Percentiles rank a stretch among this genome's conserved stretches.
Evolutionary conservation across 2,888 invertebrate species (phyloP).

Genomic region (Argynnis bischoffii): DNA sequence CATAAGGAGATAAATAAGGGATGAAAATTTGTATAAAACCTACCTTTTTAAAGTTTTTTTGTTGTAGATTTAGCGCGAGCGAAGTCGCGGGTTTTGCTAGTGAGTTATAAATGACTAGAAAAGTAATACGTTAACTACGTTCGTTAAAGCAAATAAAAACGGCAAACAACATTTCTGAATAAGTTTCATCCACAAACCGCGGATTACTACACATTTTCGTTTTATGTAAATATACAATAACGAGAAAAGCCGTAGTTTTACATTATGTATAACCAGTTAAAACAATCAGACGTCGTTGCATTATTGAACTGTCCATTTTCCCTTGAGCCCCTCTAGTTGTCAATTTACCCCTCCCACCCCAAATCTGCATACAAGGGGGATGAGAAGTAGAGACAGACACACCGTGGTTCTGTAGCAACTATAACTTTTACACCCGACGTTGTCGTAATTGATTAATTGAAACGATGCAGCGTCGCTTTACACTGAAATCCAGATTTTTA

Average conservation of each 20-base stretch:
- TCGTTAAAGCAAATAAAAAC: too few relatives aligned
- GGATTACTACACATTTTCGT: background rate
- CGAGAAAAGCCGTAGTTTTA: constrained; percentile 24
- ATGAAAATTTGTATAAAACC: too few relatives aligned
- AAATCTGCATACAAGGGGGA: constrained; percentile 27
- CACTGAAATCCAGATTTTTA: constrained; percentile 44
- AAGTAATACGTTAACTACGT: too few relatives aligned
- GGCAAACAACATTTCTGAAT: too few relatives aligned
- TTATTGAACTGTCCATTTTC: constrained; percentile 48
- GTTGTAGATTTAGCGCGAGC: too few relatives aligned
- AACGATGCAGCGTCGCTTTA: constrained; percentile 49
- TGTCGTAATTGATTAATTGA: constrained; percentile 65
- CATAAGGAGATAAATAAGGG: too few relatives aligned
- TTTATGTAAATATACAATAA: constrained; percentile 8
- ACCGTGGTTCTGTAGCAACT: constrained; percentile 41
- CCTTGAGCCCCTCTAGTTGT: constrained; percentile 41
- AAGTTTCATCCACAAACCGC: background rate
- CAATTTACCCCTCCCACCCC: constrained; percentile 29
- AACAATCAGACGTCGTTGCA: constrained; percentile 53
- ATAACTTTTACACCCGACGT: constrained; percentile 52
- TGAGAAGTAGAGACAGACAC: constrained; percentile 27
- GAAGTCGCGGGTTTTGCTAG: too few relatives aligned
- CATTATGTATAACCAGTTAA: constrained; percentile 45
- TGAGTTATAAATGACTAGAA: too few relatives aligned
- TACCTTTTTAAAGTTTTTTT: too few relatives aligned